Conservation (phyloP, 1,140 invertebrate species). For the honey bee (Apis mellifera) region Amel_HAv3.1 CM009936.2:3986001-3986500, state of each 20-base stretch:
- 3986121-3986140: slow-evolving; percentile 7
- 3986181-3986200: not conserved
- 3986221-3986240: not conserved
- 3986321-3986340: not conserved
- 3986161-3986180: not conserved
- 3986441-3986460: slow-evolving; percentile 8
- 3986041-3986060: slow-evolving; percentile 16
- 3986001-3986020: slow-evolving; percentile 37
- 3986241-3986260: too few species aligned
- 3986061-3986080: slow-evolving; percentile 31
- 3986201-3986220: too few species aligned
- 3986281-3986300: not conserved
- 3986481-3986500: not conserved
- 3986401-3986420: not conserved
- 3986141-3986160: not conserved
- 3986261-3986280: not conserved
- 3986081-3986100: not conserved
- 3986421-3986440: slow-evolving; percentile 21
- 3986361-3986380: not conserved
- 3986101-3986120: not conserved
- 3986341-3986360: not conserved
- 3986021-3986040: slow-evolving; percentile 34
- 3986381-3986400: not conserved
- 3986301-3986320: not conserved
- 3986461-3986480: not conserved